Base-by-base conservation (phyloP, 2,113 vertebrate species). In the Odocoileus hemionus region DNA sequence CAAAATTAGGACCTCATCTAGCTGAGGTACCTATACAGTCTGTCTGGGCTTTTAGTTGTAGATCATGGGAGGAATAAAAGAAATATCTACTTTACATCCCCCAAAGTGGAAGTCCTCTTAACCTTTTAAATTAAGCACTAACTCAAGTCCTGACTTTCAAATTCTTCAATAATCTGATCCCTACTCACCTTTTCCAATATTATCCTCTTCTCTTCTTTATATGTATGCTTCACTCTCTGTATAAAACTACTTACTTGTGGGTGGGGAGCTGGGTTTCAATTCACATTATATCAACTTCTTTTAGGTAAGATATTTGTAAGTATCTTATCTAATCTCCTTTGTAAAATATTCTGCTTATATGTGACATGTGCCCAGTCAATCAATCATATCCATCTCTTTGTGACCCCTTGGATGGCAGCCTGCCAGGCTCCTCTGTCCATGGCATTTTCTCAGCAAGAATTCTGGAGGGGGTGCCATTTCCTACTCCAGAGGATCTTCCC, bases 351-450 rank as follows among this genome's bases (percentile, higher is more conserved):
- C 61, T 55, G 2, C 23, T 57, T 90, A 12, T 61, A 64, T 25
- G 36, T 74, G 36, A 74, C 36, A 36, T 70, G 21, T 74, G 70
- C 21, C 43, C 9, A 39, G 9, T 23, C 11, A 7, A 36, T 74
- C 36, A 43, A 36, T 14, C 23, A 3, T 74, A 36, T 5, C 21
- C 70, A 74, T 39, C 70, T 74, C 36, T 74, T 43, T 14, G 21
- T 74, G 36, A 74, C 3, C 21, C 70, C 6, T 0, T 14, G 36
- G 36, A 70, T 0, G 5, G n/a, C 19, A 70, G n/a, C n/a, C n/a
- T 70, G 19, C 19, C 67, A 70, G n/a, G 67, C 39, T 76, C 6
- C 23, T 26, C 70, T 43, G 70, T 76, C 70, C 70, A 76, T 7
- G 12, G 23, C 7, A 13, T 76, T 43, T 43, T 76, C 36, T 26